Conservation (phyloP, 2,797 vertebrate species). For the Buphagus erythrorhynchus region DNA sequence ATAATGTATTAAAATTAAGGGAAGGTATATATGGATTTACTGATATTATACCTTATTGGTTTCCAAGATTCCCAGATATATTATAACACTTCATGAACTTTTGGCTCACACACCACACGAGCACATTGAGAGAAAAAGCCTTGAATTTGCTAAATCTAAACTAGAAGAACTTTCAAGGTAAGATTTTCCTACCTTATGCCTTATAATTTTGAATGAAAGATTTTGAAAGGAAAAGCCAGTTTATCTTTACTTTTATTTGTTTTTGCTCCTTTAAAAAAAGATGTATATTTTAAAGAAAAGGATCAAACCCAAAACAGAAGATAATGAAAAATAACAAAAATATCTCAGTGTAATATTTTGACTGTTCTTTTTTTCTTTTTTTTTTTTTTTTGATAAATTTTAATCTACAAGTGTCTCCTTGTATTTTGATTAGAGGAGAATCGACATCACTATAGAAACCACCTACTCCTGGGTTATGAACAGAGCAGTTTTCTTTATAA, state of each 20-base stretch:
- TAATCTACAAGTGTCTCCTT: background rate
- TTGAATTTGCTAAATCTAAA: constrained; percentile 98
- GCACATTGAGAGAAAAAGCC: constrained; percentile 96
- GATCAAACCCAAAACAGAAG: background rate
- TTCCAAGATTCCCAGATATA: constrained; percentile 95
- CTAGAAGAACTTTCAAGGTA: constrained; percentile 96
- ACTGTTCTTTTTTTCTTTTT: background rate
- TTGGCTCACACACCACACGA: constrained; percentile 97
- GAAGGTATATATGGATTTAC: background rate
- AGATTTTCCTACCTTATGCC: background rate
- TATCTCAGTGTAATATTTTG: background rate
- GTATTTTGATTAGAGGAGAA: background rate
- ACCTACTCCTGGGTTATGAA: background rate
- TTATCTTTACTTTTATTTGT: background rate
- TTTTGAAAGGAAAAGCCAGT: background rate
- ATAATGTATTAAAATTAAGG: background rate
- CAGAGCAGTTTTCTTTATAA: background rate
- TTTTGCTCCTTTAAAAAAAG: background rate
- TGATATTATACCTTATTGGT: background rate
- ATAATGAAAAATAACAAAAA: background rate
- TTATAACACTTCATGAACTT: constrained; percentile 97
- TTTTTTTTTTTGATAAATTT: background rate
- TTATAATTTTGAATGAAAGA: background rate
- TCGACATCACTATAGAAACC: background rate
- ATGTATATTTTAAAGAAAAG: background rate